phyloP scores from a whole-genome alignment of 30 jellyfish, hydroid and myxozoan genomes.

The Pelagia noctiluca region DNA sequence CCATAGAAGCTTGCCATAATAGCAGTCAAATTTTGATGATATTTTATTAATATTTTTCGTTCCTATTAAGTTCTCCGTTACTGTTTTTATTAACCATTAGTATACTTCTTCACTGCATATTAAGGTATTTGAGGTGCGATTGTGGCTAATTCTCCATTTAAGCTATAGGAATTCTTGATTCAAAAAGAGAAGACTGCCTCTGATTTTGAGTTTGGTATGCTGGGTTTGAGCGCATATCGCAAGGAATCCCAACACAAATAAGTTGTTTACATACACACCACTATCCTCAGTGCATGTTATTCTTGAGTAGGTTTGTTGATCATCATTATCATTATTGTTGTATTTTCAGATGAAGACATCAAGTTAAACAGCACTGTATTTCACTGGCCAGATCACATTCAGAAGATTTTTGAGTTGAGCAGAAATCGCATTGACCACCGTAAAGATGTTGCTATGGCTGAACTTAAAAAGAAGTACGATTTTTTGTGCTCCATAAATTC shows the following conservation, averaged over 20 bases:
- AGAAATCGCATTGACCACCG: slow-evolving; percentile 79
- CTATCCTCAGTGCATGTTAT: neutral
- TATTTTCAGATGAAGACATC: slow-evolving; percentile 77
- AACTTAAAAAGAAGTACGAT: slow-evolving; percentile 66
- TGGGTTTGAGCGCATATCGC: no score
- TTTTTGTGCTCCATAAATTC: no score
- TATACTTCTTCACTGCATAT: neutral
- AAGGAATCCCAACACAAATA: no score
- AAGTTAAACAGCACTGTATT: slow-evolving; percentile 86
- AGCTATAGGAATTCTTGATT: no score
- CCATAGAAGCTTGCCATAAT: no score
- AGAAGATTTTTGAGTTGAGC: slow-evolving; percentile 87
- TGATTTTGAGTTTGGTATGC: no score
- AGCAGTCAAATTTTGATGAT: no score
- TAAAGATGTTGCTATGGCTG: slow-evolving; percentile 77
- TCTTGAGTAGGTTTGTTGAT: neutral
- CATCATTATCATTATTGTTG: neutral
- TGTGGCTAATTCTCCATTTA: no score
- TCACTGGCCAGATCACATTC: slow-evolving; percentile 91
- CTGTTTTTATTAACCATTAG: neutral
- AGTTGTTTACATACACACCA: no score
- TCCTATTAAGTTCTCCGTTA: neutral
- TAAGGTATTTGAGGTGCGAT: no score
- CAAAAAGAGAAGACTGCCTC: no score
- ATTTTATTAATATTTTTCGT: no score